Evolutionary conservation across 2,888 invertebrate species (phyloP), one percentile per base, ranked within the genome.

Genomic region (Rhagium mordax): DNA sequence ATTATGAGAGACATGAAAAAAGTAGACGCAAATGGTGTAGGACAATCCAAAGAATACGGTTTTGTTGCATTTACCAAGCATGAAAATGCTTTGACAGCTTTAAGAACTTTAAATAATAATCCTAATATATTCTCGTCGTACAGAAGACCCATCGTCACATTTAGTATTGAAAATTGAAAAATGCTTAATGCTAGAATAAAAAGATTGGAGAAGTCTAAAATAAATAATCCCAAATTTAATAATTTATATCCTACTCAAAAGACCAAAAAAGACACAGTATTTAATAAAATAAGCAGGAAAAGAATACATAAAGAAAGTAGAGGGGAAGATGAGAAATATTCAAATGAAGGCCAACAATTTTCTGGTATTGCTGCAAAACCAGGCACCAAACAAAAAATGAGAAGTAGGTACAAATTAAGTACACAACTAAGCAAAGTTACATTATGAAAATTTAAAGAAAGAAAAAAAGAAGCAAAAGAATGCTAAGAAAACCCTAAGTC

Each of bases 1-100:
- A 92, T 99, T 29, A 98, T 99, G 98, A 89, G 96, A 64, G 95
- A 98, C 86, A 90, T 95, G 78, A 89, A 90, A 48, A 91, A 91
- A 29, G 82, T 91, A 0, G 93, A 94, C 81, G 89, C 90, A 2
- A 90, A 92, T 74, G 92, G 90, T 61, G 83, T 89, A n/a, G 91
- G 91, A 76, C 93, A 92, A 82, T 97, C 98, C 0, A 96, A 96
- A 86, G 98, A 96, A 70, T 98, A 94, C 88, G 99, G 95, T 4
- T 99, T 99, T 88, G 95, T 99, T 33, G 93, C 94, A 79, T 99
- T 98, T 86, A 93, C 92, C 0, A 91, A 92, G 18, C 98, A 99
- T 86, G 94, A 96, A 80, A 94, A 97, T 85, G 98, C 99, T 0
- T 87, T 99, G 33, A 89, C 91, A 10, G 95, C 96, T 49, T 90